Percentiles rank a stretch among this genome's conserved stretches.
Conservation (phyloP, 2,113 vertebrate species). For the Bothrops jararaca region DNA sequence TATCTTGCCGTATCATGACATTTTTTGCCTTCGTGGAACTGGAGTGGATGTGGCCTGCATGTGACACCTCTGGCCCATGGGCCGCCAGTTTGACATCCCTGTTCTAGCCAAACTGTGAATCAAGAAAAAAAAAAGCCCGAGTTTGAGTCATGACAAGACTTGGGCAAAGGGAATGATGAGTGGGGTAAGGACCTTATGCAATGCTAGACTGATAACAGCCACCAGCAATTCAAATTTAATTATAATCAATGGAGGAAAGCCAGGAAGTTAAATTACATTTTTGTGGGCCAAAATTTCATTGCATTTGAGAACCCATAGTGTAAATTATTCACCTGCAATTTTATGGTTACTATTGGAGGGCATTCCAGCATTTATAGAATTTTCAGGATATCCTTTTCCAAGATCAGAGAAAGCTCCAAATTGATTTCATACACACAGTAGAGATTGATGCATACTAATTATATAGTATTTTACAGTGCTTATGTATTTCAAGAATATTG, state of each 20-base stretch:
- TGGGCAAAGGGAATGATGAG: neutral
- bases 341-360: neutral
- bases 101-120: neutral
- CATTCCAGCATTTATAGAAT: neutral
- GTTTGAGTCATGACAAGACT: neutral
- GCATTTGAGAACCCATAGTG: neutral
- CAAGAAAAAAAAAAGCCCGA: neutral
- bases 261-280: neutral
- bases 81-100: no score
- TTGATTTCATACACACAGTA: neutral
- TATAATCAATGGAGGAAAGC: neutral
- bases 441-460: neutral
- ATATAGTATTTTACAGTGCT: neutral
- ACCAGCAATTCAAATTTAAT: neutral
- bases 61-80: no score
- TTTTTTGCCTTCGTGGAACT: no score
- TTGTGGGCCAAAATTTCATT: neutral
- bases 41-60: no score
- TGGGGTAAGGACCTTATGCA: neutral
- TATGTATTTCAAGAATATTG: neutral
- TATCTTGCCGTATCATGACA: no score
- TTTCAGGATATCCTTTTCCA: neutral
- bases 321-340: neutral
- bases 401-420: neutral
- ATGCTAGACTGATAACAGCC: neutral